A percentile compares a stretch with the other conserved stretches of the same genome.
phyloP scores from a whole-genome alignment of 64 coral and sea anemone species.

The Montipora cactus region DNA sequence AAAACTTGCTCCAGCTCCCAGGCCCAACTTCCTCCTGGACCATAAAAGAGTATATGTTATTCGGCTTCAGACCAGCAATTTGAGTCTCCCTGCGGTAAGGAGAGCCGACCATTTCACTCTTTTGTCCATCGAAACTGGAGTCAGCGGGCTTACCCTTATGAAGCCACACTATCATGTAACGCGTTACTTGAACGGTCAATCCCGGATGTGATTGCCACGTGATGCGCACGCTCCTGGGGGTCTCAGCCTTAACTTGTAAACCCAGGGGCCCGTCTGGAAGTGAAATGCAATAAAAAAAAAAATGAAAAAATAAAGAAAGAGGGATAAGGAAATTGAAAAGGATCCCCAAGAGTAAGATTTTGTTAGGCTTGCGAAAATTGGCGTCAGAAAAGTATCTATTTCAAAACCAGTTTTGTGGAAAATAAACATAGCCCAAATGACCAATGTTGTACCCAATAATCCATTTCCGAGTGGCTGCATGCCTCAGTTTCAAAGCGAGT shows the following conservation, averaged over 20 bases:
- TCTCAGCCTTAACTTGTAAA: slow-evolving; percentile 51
- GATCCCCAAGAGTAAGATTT: too few species aligned
- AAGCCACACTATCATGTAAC: slow-evolving; percentile 90
- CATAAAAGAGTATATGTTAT: slow-evolving; percentile 81
- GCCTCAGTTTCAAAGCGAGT: too few species aligned
- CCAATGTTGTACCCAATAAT: too few species aligned
- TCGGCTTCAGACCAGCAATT: slow-evolving; percentile 69
- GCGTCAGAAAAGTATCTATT: too few species aligned
- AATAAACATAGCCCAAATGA: too few species aligned
- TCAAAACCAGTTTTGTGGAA: too few species aligned
- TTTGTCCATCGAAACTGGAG: slow-evolving; percentile 64
- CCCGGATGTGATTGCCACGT: slow-evolving; percentile 63
- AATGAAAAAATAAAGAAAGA: background rate
- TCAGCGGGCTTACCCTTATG: slow-evolving; percentile 47
- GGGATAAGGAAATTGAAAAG: background rate
- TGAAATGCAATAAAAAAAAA: slow-evolving; percentile 3
- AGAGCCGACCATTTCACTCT: slow-evolving; percentile 60
- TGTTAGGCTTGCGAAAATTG: too few species aligned
- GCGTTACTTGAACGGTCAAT: slow-evolving; percentile 1
- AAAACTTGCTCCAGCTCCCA: slow-evolving; percentile 73
- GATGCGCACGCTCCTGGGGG: slow-evolving; percentile 69
- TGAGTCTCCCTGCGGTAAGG: slow-evolving; percentile 53
- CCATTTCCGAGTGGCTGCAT: too few species aligned
- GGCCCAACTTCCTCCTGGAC: slow-evolving; percentile 73
- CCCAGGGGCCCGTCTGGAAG: slow-evolving; percentile 44